Percentiles rank a stretch among this genome's conserved stretches.
Conservation (phyloP, 2,797 vertebrate species). For the Channa striata region DNA sequence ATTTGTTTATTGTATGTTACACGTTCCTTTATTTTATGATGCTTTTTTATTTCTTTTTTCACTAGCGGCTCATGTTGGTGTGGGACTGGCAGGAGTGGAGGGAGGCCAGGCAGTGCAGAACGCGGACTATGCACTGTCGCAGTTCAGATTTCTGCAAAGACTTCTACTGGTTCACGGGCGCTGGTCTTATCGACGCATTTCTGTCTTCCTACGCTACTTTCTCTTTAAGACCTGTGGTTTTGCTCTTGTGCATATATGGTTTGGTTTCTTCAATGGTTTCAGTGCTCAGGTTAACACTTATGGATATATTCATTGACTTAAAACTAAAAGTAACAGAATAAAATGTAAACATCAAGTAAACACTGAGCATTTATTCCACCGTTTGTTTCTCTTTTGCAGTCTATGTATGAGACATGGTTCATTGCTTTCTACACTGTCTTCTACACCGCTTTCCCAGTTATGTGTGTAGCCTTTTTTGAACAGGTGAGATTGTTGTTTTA, state of each 20-base stretch:
- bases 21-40: not conserved
- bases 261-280: slow-evolving; percentile 91
- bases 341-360: not conserved
- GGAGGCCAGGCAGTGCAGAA: slow-evolving; percentile 93
- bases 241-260: slow-evolving; percentile 92
- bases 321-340: not conserved
- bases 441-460: slow-evolving; percentile 85
- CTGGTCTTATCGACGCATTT: slow-evolving; percentile 92
- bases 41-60: not conserved
- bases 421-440: slow-evolving; percentile 89
- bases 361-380: not conserved
- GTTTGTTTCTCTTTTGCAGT: slow-evolving; percentile 77
- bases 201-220: slow-evolving; percentile 91
- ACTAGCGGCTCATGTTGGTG: slow-evolving; percentile 91
- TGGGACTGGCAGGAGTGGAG: slow-evolving; percentile 91
- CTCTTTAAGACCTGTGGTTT: slow-evolving; percentile 93
- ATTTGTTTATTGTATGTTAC: not conserved
- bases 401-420: slow-evolving; percentile 93
- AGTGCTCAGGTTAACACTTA: slow-evolving; percentile 87
- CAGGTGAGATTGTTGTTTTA: slow-evolving; percentile 84
- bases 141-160: slow-evolving; percentile 90
- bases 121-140: slow-evolving; percentile 91
- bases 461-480: slow-evolving; percentile 90
- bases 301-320: not conserved
- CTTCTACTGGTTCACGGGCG: slow-evolving; percentile 94